Evolutionary conservation across 2,888 invertebrate species (phyloP).

Genomic region (Tetranychus piercei): DNA sequence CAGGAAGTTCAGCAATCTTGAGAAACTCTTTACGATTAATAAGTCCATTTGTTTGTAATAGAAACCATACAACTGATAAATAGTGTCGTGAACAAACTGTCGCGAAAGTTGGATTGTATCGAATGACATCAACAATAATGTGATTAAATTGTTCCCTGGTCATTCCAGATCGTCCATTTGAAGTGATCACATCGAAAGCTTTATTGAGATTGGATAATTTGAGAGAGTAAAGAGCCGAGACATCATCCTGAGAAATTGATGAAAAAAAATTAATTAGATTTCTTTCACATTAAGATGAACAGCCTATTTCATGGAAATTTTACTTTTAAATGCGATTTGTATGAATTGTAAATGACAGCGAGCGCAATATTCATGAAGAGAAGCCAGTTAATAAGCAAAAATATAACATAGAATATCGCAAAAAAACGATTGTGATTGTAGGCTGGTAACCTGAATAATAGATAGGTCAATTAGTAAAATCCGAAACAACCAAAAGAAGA

Average conservation of each 20-base stretch:
- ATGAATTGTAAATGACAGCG: slow-evolving; percentile 38
- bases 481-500: not conserved
- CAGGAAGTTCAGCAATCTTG: slow-evolving; percentile 34
- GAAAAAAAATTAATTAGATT: not conserved
- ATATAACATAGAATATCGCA: slow-evolving; percentile 35
- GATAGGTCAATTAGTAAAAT: not conserved
- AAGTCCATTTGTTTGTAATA: slow-evolving; percentile 33
- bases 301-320: too few species aligned
- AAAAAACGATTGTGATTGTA: slow-evolving; percentile 34
- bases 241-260: not conserved
- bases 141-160: slow-evolving; percentile 31
- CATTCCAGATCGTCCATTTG: slow-evolving; percentile 27
- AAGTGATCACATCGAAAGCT: slow-evolving; percentile 33
- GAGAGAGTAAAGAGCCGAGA: not conserved
- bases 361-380: slow-evolving; percentile 38
- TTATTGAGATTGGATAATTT: slow-evolving; percentile 28
- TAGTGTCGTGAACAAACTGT: not conserved
- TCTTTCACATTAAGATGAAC: too few species aligned
- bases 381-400: slow-evolving; percentile 35
- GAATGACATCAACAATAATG: slow-evolving; percentile 31
- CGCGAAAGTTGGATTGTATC: slow-evolving; percentile 25
- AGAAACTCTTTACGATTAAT: slow-evolving; percentile 31
- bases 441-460: slow-evolving; percentile 35
- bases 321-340: slow-evolving; percentile 32
- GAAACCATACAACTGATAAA: slow-evolving; percentile 32